These are phyloP conservation scores for Acanthacorydalis orientalis DNA, from an alignment of 2,888 invertebrate species.

Conservation along the genomic window DNA sequence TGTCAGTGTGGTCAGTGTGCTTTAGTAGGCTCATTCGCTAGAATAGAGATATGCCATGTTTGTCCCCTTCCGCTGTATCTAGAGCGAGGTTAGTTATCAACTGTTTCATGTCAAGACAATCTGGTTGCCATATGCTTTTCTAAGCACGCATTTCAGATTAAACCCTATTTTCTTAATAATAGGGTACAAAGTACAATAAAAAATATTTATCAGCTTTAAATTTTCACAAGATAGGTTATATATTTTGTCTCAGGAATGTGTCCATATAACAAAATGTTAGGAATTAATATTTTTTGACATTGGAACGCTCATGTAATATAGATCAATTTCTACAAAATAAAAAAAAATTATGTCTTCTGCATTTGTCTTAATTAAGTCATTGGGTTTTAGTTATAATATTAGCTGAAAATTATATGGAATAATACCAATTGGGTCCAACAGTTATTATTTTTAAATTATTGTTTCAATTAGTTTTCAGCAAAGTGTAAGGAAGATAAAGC, in stretches of 20 bases:
- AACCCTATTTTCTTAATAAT: constrained; percentile 13
- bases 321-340: no score
- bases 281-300: constrained; percentile 10
- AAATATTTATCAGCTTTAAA: constrained; percentile 18
- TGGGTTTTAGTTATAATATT: no score
- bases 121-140: neutral
- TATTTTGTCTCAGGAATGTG: constrained; percentile 17
- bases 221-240: constrained; percentile 15
- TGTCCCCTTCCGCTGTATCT: neutral
- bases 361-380: no score
- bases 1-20: neutral
- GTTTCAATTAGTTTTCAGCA: no score
- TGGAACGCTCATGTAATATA: neutral
- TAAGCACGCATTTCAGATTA: constrained; percentile 4
- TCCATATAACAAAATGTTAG: constrained; percentile 9
- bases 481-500: no score
- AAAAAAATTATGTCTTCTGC: no score
- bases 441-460: no score
- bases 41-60: neutral
- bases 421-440: no score
- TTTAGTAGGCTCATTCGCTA: neutral
- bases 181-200: constrained; percentile 22
- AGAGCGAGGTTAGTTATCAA: neutral
- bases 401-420: no score
- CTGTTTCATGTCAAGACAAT: neutral